Conservation (phyloP, 2,113 vertebrate genomes). For the Ranitomeya imitator region DNA sequence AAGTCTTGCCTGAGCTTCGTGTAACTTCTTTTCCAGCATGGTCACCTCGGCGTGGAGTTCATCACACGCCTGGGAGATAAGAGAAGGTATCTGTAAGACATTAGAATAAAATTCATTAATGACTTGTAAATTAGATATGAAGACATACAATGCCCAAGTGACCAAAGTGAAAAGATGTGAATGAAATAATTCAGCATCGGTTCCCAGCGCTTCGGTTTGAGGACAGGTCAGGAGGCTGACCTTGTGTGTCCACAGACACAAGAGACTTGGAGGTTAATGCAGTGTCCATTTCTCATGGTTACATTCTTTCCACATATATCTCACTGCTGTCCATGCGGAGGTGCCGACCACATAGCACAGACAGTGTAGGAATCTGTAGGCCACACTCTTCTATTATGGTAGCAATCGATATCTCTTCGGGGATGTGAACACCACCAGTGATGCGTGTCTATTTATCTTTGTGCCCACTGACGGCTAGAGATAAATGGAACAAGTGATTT, state of each 20-base stretch:
- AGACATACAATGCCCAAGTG: not conserved
- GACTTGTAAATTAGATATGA: not conserved
- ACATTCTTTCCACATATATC: slow-evolving; percentile 9
- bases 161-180: not conserved
- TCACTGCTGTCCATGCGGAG: not conserved
- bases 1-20: slow-evolving; percentile 64
- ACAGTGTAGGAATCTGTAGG: not conserved
- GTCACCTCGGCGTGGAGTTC: slow-evolving; percentile 70
- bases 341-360: not conserved
- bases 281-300: not conserved
- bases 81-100: slow-evolving; percentile 70
- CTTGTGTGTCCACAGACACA: not conserved
- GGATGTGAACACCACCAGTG: not conserved
- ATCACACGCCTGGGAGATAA: slow-evolving; percentile 70
- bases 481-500: not conserved
- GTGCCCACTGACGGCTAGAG: not conserved
- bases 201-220: not conserved
- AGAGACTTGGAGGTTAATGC: not conserved
- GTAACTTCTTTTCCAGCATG: slow-evolving; percentile 71
- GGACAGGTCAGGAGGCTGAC: not conserved
- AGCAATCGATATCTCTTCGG: not conserved
- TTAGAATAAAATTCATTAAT: not conserved
- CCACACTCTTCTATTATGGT: not conserved
- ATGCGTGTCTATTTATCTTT: not conserved
- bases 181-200: not conserved